Evolutionary conservation across 1,140 invertebrate species (phyloP), one percentile per base, ranked within the genome.

Genomic region (Hycleus phaleratus): DNA sequence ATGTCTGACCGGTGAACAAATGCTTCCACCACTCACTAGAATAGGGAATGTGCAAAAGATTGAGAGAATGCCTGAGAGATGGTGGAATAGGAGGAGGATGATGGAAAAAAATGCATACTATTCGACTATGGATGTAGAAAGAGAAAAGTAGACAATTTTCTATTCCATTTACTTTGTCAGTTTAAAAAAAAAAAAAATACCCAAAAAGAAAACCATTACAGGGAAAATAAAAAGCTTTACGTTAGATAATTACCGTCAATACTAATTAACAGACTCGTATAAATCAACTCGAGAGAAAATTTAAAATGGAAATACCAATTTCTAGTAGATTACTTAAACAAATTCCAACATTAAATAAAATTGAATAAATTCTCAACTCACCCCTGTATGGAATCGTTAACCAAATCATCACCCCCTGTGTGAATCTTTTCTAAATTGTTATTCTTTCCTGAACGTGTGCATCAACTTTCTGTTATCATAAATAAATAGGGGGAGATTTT

Each of bases 131-230:
- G 53, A 56, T 32, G 7, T 32, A 32, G 32, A 32, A 32, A 32
- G 32, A 59, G 57, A 48, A 43, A 66, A 68, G 62, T 60, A 68
- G 68, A 71, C 66, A 71, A 71, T 71, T 71, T 71, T 71, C 69
- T 66, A 52, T 67, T 62, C 66, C 69, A 71, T 71, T 71, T 68
- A 59, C 59, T 62, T 53, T 67, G 69, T 71, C 69, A 63, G 64
- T 71, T 61, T 61, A 2, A 32, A 7, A 3, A 32, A 4, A 32
- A 32, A 4, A 2, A 32, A 2, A 32, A 32, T 2, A 32, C 32
- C 4, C 32, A 32, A 32, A 7, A 7, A 32, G 32, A 32, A 32
- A 32, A 32, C 32, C 7, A 5, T 32, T 7, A 60, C 61, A 56
- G 58, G 40, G 51, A 49, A 56, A 25, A 55, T 57, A 56, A 26